A percentile compares a stretch with the other conserved stretches of the same genome.
Evolutionary conservation across 2,888 invertebrate genomes (phyloP).

Genomic region (Agrotis ipsilon): DNA sequence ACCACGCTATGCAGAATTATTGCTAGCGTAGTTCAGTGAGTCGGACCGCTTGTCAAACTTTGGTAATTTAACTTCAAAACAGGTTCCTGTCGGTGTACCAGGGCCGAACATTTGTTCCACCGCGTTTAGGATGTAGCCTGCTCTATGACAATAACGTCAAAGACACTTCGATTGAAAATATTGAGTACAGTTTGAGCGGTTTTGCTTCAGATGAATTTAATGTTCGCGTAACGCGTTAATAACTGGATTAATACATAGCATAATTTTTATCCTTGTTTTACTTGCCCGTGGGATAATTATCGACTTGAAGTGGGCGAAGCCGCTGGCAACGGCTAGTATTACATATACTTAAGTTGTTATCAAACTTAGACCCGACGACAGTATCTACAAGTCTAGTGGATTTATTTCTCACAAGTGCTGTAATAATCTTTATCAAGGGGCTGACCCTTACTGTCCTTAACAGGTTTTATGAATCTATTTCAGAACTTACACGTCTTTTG

Average conservation of each 20-base stretch:
- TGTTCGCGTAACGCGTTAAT: no score
- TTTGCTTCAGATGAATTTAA: slow-evolving; percentile 19
- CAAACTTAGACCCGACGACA: slow-evolving; percentile 6
- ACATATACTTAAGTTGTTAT: neutral
- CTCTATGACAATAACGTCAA: slow-evolving; percentile 77
- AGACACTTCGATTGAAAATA: slow-evolving; percentile 58
- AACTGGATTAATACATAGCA: no score
- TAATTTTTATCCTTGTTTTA: no score
- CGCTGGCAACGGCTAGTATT: neutral
- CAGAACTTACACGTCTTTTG: slow-evolving; percentile 24
- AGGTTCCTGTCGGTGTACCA: slow-evolving; percentile 83
- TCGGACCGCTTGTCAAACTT: slow-evolving; percentile 89
- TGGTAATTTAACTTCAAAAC: slow-evolving; percentile 91
- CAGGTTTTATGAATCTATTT: slow-evolving; percentile 40
- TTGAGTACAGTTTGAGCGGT: slow-evolving; percentile 36
- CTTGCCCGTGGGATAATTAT: no score
- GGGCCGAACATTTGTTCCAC: slow-evolving; percentile 81
- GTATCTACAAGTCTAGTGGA: neutral
- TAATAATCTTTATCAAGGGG: slow-evolving; percentile 28
- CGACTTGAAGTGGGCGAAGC: no score
- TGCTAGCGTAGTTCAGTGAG: slow-evolving; percentile 86
- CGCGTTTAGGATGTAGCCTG: slow-evolving; percentile 73
- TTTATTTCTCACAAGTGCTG: slow-evolving; percentile 21
- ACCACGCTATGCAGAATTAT: slow-evolving; percentile 85
- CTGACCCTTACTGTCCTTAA: slow-evolving; percentile 27